Percentiles rank a stretch among this genome's conserved stretches.
phyloP scores from a whole-genome alignment of 2,888 invertebrate genomes.

The Himalopsyche anomala region DNA sequence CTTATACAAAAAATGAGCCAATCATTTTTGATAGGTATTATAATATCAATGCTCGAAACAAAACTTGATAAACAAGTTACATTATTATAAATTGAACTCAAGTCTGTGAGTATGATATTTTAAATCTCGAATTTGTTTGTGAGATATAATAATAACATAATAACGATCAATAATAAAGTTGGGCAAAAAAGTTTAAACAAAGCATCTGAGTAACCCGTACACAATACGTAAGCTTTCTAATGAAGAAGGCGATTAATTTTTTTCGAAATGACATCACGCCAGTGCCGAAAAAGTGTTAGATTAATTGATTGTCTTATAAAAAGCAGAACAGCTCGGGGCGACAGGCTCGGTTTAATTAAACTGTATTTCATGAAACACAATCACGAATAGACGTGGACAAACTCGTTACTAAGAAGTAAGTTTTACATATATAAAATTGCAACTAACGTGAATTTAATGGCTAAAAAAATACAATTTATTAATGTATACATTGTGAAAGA shows the following conservation, averaged over 20 bases:
- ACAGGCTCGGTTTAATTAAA: conserved; percentile 29
- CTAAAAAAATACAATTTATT: not conserved
- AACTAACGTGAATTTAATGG: not conserved
- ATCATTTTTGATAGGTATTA: too few species aligned
- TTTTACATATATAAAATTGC: not conserved
- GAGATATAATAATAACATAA: too few species aligned
- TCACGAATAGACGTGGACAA: not conserved
- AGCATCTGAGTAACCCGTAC: not conserved
- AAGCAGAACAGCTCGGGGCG: conserved; percentile 4
- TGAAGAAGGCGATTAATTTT: not conserved
- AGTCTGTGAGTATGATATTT: too few species aligned
- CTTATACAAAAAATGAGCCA: too few species aligned
- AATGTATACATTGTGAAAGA: not conserved
- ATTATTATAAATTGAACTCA: too few species aligned
- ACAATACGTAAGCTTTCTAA: conserved; percentile 14
- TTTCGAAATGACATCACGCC: conserved; percentile 4
- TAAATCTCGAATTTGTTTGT: too few species aligned
- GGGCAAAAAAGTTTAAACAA: not conserved
- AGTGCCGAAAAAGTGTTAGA: conserved; percentile 22
- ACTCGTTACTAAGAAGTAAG: not conserved
- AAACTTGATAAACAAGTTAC: too few species aligned
- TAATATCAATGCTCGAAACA: too few species aligned
- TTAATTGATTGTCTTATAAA: conserved; percentile 31
- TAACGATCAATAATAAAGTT: too few species aligned
- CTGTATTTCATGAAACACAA: conserved; percentile 19